A percentile compares a stretch with the other conserved stretches of the same genome.
Evolutionary conservation across 2,888 invertebrate genomes (phyloP).

Genomic region (Rhimphoctona megacephalus): DNA sequence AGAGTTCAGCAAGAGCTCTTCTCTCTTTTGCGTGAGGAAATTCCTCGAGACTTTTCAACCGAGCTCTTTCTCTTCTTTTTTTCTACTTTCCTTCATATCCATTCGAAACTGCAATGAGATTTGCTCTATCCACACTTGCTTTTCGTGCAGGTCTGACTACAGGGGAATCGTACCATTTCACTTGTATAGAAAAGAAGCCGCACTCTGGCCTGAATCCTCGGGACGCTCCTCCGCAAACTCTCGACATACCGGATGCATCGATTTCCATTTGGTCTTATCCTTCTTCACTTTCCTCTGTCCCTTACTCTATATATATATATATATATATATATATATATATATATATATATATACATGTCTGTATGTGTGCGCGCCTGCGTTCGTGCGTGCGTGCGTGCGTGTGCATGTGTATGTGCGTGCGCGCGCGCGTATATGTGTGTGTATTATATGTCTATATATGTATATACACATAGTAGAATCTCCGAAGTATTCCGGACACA

Average conservation of each 20-base stretch:
- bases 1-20: constrained; percentile 45
- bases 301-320: not conserved
- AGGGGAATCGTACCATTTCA: constrained; percentile 49
- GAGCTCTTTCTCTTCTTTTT: constrained; percentile 10
- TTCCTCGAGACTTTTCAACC: constrained; percentile 58
- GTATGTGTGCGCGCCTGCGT: too few species aligned
- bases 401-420: too few species aligned
- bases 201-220: constrained; percentile 46
- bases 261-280: constrained; percentile 76
- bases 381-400: too few species aligned
- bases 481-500: constrained; percentile 42
- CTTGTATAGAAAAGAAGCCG: constrained; percentile 53
- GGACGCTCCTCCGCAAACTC: constrained; percentile 57
- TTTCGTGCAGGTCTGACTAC: constrained; percentile 25
- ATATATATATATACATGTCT: not conserved
- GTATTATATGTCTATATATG: not conserved
- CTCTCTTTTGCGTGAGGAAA: constrained; percentile 55
- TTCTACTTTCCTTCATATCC: constrained; percentile 22
- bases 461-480: constrained; percentile 23
- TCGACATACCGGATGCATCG: constrained; percentile 67
- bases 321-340: not conserved
- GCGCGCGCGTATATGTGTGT: too few species aligned
- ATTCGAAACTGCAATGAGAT: constrained; percentile 62
- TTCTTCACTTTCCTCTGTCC: constrained; percentile 62
- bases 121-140: constrained; percentile 51